Evolutionary conservation across 1,140 invertebrate genomes (phyloP), one percentile per base, ranked within the genome.

Genomic region (Drosophila baimaii): DNA sequence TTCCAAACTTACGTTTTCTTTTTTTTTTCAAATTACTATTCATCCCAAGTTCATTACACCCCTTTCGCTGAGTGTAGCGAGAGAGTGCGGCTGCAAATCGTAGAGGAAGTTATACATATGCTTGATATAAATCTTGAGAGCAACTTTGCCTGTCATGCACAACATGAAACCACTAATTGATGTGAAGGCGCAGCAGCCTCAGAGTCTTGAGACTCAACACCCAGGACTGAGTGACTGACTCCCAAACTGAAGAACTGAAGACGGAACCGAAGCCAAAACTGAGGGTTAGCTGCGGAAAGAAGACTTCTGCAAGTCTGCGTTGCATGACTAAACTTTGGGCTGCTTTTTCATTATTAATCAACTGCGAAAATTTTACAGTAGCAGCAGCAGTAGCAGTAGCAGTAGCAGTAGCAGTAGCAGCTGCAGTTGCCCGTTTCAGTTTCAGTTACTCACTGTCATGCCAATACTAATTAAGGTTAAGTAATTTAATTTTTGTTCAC

Each of bases 101-200:
- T 17, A 13, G 31, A 10, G 77, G 61, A 71, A 68, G 77, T 59
- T 77, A 64, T 54, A 80, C 79, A 86, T 88, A 78, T 79, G 79
- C 64, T 57, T 80, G 77, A 84, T 88, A 89, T 83, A 89, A 80
- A 88, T 88, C 83, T 84, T 57, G 74, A 62, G 75, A 69, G 74
- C 79, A 89, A 89, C 83, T 89, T 70, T 56, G 69, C 57, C 70
- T 79, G 76, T 81, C 75, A 89, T 77, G 68, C 79, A 65, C 73
- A 88, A 88, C 83, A 88, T 84, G 83, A 84, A 89, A 84, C 84
- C 83, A 84, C 84, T 88, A 88, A 88, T 88, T 88, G 83, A 88
- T 89, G 80, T 78, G 83, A 88, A 89, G 78, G 79, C 81, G 79
- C 81, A 89, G 68, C 43, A 52, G 29, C 55, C 29, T 65, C 56